These are phyloP conservation scores for Heliothis subflexa DNA, from an alignment of 1,140 invertebrate genomes.

Conservation along the genomic window DNA sequence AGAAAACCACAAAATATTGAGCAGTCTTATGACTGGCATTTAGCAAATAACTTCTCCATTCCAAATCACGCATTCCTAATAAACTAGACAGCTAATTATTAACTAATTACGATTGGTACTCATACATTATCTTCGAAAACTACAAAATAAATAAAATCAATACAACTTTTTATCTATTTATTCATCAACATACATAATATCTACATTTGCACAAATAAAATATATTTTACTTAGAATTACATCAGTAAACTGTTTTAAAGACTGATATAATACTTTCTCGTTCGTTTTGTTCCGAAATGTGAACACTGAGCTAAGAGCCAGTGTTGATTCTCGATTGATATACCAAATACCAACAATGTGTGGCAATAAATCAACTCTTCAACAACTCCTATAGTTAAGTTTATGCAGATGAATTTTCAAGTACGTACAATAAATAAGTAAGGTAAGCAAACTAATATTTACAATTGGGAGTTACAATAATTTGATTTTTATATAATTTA, in stretches of 20 bases:
- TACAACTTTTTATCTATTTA: slow-evolving; percentile 82
- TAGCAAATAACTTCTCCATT: too few relatives aligned
- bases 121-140: too few relatives aligned
- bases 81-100: too few relatives aligned
- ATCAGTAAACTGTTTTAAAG: slow-evolving; percentile 74
- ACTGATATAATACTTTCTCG: slow-evolving; percentile 79
- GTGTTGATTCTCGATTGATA: slow-evolving; percentile 48
- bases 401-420: slow-evolving; percentile 75
- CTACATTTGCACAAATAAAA: slow-evolving; percentile 84
- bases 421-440: slow-evolving; percentile 81
- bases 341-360: slow-evolving; percentile 46
- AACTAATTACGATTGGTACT: too few relatives aligned
- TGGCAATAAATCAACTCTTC: slow-evolving; percentile 73
- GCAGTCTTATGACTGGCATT: too few relatives aligned
- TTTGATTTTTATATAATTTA: slow-evolving; percentile 39
- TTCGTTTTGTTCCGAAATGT: slow-evolving; percentile 66
- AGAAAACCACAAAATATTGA: too few relatives aligned
- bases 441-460: slow-evolving; percentile 83
- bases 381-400: slow-evolving; percentile 71
- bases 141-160: slow-evolving; percentile 53
- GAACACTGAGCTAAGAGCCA: slow-evolving; percentile 65
- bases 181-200: slow-evolving; percentile 86
- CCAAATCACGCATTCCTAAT: too few relatives aligned
- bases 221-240: slow-evolving; percentile 81
- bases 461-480: slow-evolving; percentile 70